A percentile compares a stretch with the other conserved stretches of the same genome.
These are phyloP conservation scores for Anguilla anguilla DNA, from an alignment of 2,797 vertebrate species.

Conservation along the genomic window DNA sequence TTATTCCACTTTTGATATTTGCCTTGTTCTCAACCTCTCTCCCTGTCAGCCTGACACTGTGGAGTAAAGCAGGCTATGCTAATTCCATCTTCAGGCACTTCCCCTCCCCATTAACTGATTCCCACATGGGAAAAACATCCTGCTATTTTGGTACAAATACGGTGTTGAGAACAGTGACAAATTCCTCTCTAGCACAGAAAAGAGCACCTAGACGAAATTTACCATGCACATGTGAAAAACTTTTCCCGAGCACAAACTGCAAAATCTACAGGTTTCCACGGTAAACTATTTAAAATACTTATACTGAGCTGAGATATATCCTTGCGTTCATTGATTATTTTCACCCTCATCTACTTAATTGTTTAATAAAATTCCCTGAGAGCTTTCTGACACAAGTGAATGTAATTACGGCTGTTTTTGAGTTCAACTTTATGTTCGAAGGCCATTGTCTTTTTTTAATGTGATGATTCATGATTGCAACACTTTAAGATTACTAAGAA, in stretches of 20 bases:
- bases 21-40: neutral
- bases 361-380: neutral
- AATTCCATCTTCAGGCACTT: neutral
- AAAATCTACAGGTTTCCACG: neutral
- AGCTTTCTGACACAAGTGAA: neutral
- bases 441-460: neutral
- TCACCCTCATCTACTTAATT: neutral
- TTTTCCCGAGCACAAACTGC: neutral
- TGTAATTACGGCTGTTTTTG: neutral
- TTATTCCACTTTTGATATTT: slow-evolving; percentile 29
- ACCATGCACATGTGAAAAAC: neutral
- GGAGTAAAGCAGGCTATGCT: slow-evolving; percentile 27
- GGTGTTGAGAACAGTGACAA: neutral
- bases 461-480: neutral
- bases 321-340: neutral
- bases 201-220: neutral
- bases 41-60: slow-evolving; percentile 23
- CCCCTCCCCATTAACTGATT: neutral
- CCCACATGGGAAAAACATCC: neutral
- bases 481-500: neutral
- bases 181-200: neutral
- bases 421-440: neutral
- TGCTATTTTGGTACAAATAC: neutral
- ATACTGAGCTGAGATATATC: neutral
- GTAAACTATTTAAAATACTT: neutral